Base-by-base conservation (phyloP, 1,140 invertebrate species). In the Halictus rubicundus region DNA sequence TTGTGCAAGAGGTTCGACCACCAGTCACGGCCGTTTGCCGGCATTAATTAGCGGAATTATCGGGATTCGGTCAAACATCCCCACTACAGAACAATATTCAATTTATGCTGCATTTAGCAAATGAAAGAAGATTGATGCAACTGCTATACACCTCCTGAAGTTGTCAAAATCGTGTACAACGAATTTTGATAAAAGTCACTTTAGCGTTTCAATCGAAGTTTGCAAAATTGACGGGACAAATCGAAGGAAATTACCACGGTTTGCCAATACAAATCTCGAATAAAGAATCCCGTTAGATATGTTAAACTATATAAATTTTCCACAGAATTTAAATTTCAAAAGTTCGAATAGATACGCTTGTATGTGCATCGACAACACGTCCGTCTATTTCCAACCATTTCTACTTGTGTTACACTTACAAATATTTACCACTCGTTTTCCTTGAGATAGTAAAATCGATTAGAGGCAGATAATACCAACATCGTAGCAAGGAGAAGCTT, bases 391-490 rank as follows among this genome's bases (percentile, higher is more conserved):
- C 49, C 49, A 52, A 21, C 3, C 2, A 46, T 46, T 46, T 46
- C 42, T 19, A 21, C 16, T 19, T 7, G 49, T 7, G 19, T 21
- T 52, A 16, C 19, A 52, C 14, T 52, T 16, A 19, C 49, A 52
- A 52, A 52, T 52, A 52, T 52, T 52, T 52, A 52, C 49, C 49
- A n/a, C 5, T 8, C 1, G 54, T 57, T 57, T n/a, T 57, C n/a
- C 54, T 57, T 57, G 54, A 57, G 54, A 57, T 57, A n/a, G 54
- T 8, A 57, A 57, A 57, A n/a, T n/a, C 54, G 54, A 57, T 57
- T n/a, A 57, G n/a, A 57, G 9, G n/a, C 54, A 9, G 54, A 57
- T 57, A n/a, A 57, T n/a, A 57, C 54, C 6, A 57, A 21, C 21
- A n/a, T n/a, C 21, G 21, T 8, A 6, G 19, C 54, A 57, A 57